phyloP scores from a whole-genome alignment of 2,113 vertebrate genomes.

The Lycaon pictus region DNA sequence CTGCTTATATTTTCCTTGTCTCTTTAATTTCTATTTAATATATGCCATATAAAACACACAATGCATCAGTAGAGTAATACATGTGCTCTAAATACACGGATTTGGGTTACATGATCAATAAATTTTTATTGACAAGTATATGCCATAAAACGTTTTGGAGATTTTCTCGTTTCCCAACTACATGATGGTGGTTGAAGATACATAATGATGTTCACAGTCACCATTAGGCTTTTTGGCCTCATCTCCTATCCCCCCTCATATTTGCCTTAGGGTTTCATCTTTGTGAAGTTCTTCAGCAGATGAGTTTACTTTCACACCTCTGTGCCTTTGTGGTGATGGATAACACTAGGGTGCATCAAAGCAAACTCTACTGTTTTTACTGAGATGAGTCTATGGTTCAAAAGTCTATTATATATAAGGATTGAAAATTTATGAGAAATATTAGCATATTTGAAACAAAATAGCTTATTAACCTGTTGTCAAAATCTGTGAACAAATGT shows the following conservation, averaged over 20 bases:
- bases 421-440: slow-evolving; percentile 16
- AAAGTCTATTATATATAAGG: neutral
- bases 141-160: neutral
- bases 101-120: neutral
- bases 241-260: neutral
- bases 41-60: neutral
- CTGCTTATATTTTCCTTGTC: neutral
- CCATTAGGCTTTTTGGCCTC: neutral
- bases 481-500: neutral
- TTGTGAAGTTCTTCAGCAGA: neutral
- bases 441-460: slow-evolving; percentile 45
- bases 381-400: neutral
- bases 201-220: neutral
- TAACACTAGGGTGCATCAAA: neutral
- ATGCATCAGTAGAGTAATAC: neutral
- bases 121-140: neutral
- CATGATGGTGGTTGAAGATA: neutral
- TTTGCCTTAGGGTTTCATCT: neutral
- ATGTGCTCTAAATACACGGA: neutral
- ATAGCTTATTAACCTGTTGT: neutral
- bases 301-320: neutral
- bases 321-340: neutral
- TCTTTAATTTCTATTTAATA: neutral
- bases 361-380: neutral
- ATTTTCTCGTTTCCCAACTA: neutral